Base-by-base conservation (phyloP, 1,140 invertebrate genomes). In the Drosophila murphyi region DNA sequence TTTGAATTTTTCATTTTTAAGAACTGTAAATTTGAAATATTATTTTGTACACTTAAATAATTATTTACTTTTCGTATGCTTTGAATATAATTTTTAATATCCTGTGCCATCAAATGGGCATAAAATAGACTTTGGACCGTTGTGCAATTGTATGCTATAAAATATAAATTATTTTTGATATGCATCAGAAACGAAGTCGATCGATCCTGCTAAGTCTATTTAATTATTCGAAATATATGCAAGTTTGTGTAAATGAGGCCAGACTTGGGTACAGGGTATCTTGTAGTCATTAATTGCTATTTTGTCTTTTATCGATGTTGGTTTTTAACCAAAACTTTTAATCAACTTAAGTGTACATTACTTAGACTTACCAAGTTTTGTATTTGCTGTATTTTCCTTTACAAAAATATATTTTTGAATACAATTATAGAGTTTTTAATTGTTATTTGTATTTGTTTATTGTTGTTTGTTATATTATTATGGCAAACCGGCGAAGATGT, bases 341-440 rank as follows among this genome's bases (percentile, higher is more conserved):
- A 65, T n/a, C 56, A 72, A 76, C 57, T 50, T 78, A 62, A 79
- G 79, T 87, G 79, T 86, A 86, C 76, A 70, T 78, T 88, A 70
- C 67, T 69, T 55, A 73, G n/a, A 50, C 56, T 72, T 88, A 76
- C 54, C 50, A 65, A 67, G 82, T 81, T 69, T 80, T 83, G 80
- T 83, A 88, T 77, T 81, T 88, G 64, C 62, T 56, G 85, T 88
- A 88, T 88, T 88, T 88, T 88, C 78, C 71, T 88, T 89, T 88
- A 88, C 83, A 89, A 88, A 88, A 88, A 88, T 89, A 88, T 88
- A 82, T 76, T 87, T 65, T 76, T 69, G 76, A 75, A 78, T 86
- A 83, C 76, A 85, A 45, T 5, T 83, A 10, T 70, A 85, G 34
- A 59, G 43, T 65, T 64, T 73, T 20, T 32, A 34, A 48, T 39